A percentile compares a stretch with the other conserved stretches of the same genome.
These are phyloP conservation scores for Coilia nasus DNA, from an alignment of 2,797 vertebrate species.

Conservation along the genomic window DNA sequence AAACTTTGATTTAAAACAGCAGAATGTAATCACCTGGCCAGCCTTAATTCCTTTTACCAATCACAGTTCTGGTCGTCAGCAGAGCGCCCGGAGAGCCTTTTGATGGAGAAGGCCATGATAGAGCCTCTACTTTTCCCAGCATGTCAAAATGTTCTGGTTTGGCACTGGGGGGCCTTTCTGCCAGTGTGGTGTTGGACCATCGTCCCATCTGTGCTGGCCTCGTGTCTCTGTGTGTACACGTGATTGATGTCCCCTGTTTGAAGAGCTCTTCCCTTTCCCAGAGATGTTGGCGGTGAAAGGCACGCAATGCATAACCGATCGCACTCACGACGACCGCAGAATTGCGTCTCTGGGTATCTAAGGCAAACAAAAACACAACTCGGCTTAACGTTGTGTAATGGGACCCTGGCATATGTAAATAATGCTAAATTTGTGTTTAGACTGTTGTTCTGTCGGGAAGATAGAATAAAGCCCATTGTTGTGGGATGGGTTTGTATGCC, in stretches of 20 bases:
- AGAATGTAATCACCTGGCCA: too few relatives aligned
- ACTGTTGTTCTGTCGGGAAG: not conserved
- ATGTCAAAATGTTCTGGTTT: constrained; percentile 17
- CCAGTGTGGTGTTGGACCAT: constrained; percentile 1
- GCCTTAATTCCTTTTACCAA: too few relatives aligned
- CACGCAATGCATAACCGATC: not conserved
- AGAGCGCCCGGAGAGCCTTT: not conserved
- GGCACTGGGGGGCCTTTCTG: not conserved
- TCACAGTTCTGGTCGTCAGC: not conserved
- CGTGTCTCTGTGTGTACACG: not conserved
- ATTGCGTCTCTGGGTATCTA: constrained; percentile 7
- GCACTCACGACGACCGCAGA: not conserved
- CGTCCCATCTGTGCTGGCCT: not conserved
- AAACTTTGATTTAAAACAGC: too few relatives aligned
- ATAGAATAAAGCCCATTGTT: not conserved
- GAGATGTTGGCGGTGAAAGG: not conserved
- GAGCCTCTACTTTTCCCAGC: not conserved
- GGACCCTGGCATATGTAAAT: not conserved
- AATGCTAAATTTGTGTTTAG: not conserved
- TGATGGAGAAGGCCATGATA: not conserved
- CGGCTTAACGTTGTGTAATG: not conserved
- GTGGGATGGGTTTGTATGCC: not conserved
- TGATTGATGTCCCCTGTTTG: constrained; percentile 1
- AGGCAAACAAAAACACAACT: not conserved
- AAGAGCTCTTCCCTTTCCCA: not conserved